Conservation (phyloP, 1,140 invertebrate species). For the Platyura marginata region DNA sequence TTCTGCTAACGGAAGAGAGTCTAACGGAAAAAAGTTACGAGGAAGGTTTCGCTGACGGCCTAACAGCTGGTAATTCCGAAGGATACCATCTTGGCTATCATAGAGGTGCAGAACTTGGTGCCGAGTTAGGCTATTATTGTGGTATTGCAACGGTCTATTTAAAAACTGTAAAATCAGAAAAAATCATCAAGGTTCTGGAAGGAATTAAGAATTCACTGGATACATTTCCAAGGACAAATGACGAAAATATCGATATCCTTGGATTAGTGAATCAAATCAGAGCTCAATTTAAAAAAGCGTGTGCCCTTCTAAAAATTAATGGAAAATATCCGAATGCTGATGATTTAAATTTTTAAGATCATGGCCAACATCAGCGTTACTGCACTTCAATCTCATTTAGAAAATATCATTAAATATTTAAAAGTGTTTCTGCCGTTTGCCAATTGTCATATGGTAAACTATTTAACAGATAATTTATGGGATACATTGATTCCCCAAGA, state of each 20-base stretch:
- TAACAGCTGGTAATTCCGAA: slow-evolving; percentile 33
- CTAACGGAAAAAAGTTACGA: slow-evolving; percentile 32
- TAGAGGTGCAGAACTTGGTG: slow-evolving; percentile 39
- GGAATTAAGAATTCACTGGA: slow-evolving; percentile 37
- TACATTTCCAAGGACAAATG: slow-evolving; percentile 44
- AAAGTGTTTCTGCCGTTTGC: slow-evolving; percentile 36
- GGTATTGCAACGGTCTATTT: slow-evolving; percentile 26
- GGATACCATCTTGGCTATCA: slow-evolving; percentile 44
- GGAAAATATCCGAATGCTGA: slow-evolving; percentile 21
- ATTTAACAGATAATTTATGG: slow-evolving; percentile 54
- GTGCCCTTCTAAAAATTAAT: slow-evolving; percentile 40
- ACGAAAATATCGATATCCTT: slow-evolving; percentile 39
- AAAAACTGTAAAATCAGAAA: slow-evolving; percentile 21
- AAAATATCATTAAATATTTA: slow-evolving; percentile 34
- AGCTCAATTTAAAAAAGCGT: slow-evolving; percentile 44
- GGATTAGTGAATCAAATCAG: slow-evolving; percentile 38
- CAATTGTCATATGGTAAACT: slow-evolving; percentile 66
- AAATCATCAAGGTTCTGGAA: slow-evolving; percentile 30
- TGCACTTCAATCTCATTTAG: slow-evolving; percentile 23
- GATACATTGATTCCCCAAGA: slow-evolving; percentile 30
- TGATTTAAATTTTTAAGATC: slow-evolving; percentile 26
- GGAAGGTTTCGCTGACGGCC: slow-evolving; percentile 35
- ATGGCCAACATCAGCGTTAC: slow-evolving; percentile 1
- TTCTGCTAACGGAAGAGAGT: slow-evolving; percentile 37
- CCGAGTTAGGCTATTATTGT: slow-evolving; percentile 39